A percentile compares a stretch with the other conserved stretches of the same genome.
Evolutionary conservation across 2,888 invertebrate species (phyloP).

Genomic region (Zhuqinia jingwanae): DNA sequence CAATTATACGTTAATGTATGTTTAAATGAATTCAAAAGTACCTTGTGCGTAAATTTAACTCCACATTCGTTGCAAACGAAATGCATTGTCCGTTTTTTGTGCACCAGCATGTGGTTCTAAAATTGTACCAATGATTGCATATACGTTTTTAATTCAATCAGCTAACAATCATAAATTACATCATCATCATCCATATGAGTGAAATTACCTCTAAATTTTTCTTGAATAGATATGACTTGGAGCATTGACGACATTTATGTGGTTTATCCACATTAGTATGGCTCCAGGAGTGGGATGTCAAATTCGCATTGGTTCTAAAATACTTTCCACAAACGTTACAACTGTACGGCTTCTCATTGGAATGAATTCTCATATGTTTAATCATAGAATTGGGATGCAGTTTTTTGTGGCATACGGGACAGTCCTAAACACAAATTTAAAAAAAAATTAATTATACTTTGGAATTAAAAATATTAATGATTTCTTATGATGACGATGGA

Average conservation of each 20-base stretch:
- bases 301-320: constrained; percentile 94
- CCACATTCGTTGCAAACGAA: constrained; percentile 95
- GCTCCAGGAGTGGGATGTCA: constrained; percentile 94
- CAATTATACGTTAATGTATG: no score
- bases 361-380: constrained; percentile 90
- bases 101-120: constrained; percentile 88
- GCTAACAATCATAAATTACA: no score
- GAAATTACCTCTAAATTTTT: constrained; percentile 88
- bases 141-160: no score
- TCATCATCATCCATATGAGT: no score
- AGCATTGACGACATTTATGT: constrained; percentile 91
- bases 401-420: constrained; percentile 89
- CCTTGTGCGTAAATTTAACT: constrained; percentile 91
- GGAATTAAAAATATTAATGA: no score
- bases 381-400: constrained; percentile 90
- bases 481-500: no score
- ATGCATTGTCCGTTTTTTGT: constrained; percentile 89
- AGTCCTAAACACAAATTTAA: constrained; percentile 81
- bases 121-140: background rate
- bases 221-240: constrained; percentile 91
- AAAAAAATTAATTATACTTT: no score
- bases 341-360: constrained; percentile 88
- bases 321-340: constrained; percentile 92
- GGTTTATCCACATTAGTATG: constrained; percentile 92
- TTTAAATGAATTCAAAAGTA: no score